Evolutionary conservation across 2,797 vertebrate genomes (phyloP).

Genomic region (Dendrocincla tyrannina): DNA sequence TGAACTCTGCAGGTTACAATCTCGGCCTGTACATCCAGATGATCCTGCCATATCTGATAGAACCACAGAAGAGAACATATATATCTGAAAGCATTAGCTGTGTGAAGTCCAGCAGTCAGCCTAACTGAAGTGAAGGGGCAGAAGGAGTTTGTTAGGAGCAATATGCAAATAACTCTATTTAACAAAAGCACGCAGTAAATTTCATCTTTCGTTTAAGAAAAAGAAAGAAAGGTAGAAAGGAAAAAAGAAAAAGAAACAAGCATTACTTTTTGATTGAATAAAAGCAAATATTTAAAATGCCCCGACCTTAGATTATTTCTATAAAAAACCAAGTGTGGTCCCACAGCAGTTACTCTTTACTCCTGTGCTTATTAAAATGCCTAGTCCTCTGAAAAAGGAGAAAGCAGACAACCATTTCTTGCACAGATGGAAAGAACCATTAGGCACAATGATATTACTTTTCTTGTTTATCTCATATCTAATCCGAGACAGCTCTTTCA

Average conservation of each 20-base stretch:
- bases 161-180: neutral
- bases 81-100: neutral
- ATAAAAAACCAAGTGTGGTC: neutral
- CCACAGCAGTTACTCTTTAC: neutral
- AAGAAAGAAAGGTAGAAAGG: no score
- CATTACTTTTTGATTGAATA: neutral
- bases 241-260: neutral
- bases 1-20: neutral
- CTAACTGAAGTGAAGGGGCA: neutral
- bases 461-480: slow-evolving; percentile 5
- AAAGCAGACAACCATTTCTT: neutral
- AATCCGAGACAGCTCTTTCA: neutral
- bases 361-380: neutral
- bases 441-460: neutral
- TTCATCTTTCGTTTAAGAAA: neutral
- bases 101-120: neutral
- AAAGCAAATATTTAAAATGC: neutral
- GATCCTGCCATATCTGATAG: neutral
- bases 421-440: neutral
- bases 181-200: neutral
- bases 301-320: neutral
- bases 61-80: neutral
- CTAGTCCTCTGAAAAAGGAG: neutral
- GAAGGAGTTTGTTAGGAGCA: neutral
- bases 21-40: neutral